Evolutionary conservation across 2,797 vertebrate genomes (phyloP), one percentile per base, ranked within the genome.

Genomic region (Threskiornis aethiopicus): DNA sequence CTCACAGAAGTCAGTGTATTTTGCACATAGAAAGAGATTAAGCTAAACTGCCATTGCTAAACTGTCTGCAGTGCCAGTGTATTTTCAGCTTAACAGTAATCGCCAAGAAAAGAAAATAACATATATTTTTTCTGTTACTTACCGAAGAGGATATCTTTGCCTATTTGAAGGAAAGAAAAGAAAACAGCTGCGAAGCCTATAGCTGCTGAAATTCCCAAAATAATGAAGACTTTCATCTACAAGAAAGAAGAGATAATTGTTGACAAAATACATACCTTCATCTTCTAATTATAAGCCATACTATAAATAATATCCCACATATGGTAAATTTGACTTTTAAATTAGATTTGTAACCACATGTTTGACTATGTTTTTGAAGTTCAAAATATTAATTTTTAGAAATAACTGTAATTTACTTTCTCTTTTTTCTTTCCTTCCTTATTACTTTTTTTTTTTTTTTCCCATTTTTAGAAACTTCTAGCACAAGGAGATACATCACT

Each of bases 211-310:
- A 95, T 42, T 35, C 95, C 90, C 92, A 97, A 78, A 79, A 96
- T 42, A 49, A 94, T 47, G 16, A 87, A 94, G 5, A 49, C 29
- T 90, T 95, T 96, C 98, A 97, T 98, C 97, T 97, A 69, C 33
- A 76, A 84, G 54, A 78, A 87, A 92, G 57, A 96, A 96, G 66
- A 94, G 4, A 90, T 31, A 82, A 69, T 5, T 7, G 39, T 79
- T 84, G 52, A 72, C 55, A 85, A 96, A 69, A 85, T 22, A 75
- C 20, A 80, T 84, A 86, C 5, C 29, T 83, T 77, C 31, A 70
- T 52, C 41, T 76, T 84, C 49, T 86, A 87, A 89, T 94, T 90
- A 54, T 54, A 93, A 83, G 1, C 1, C 13, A 33, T 57, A 42
- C 16, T 75, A 61, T 78, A 95, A 86, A 66, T 70, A 93, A 87